Evolutionary conservation across 2,113 vertebrate genomes (phyloP), one percentile per base, ranked within the genome.

Genomic region (Rhinopithecus roxellana): DNA sequence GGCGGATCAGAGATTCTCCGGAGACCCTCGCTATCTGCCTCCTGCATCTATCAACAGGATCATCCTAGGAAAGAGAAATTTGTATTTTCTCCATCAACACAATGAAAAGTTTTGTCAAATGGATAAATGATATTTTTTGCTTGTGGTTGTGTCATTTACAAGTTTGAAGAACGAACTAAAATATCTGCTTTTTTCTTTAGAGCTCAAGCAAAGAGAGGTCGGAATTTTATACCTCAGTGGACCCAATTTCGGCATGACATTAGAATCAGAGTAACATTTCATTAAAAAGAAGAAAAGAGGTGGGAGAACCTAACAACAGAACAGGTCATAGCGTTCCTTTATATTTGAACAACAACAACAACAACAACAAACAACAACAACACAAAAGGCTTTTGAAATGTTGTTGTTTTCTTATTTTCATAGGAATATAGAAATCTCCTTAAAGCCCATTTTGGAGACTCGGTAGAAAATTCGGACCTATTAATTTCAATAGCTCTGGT

Each of bases 381-480:
- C 43, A 43, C 6, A 84, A 27, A 79, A 35, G 35, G 13, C 72
- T 52, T 96, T 97, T 75, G 30, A 96, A 92, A 55, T 16, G 0
- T 81, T 82, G 52, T 52, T 55, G 97, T 92, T 84, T 59, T 72
- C 23, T 89, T 74, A 1, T 93, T 97, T 98, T 98, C n/a, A 86
- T 32, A 83, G 5, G n/a, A 95, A 74, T 50, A 11, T 61, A 25
- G 38, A 90, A 75, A 85, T 89, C 61, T 48, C 0, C 17, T 93
- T 97, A 75, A 97, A 95, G 10, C 7, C 1, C 20, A 35, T 96
- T 98, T 97, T 93, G 3, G 67, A 91, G 52, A 81, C 94, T 97
- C 1, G 30, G 38, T 32, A 95, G 80, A 95, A 98, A 97, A 70
- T 75, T 10, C 79, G 55, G 69, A n/a, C 22, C 82, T 89, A 86